phyloP scores from a whole-genome alignment of 2,888 invertebrate genomes.

The Euphydryas editha region DNA sequence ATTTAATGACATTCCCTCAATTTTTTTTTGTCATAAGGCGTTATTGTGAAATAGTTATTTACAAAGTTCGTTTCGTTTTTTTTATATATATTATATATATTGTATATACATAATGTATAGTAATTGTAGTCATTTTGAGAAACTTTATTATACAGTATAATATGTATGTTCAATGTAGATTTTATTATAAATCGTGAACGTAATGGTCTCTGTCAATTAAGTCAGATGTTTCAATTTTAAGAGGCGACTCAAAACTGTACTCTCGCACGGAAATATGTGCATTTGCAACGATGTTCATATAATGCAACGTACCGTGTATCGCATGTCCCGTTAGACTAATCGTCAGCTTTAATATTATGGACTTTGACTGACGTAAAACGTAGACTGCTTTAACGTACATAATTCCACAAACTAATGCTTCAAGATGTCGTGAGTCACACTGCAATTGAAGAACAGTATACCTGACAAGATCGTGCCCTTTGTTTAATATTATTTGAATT shows the following conservation, averaged over 20 bases:
- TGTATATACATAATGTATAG: too few species aligned
- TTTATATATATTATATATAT: too few species aligned
- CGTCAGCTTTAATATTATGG: slow-evolving; percentile 31
- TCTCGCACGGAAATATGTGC: slow-evolving; percentile 28
- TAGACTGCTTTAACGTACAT: slow-evolving; percentile 4
- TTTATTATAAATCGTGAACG: slow-evolving; percentile 16
- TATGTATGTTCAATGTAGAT: background rate
- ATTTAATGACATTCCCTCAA: too few species aligned
- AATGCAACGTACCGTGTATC: slow-evolving; percentile 19
- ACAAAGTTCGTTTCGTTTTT: too few species aligned
- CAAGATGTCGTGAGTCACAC: slow-evolving; percentile 20
- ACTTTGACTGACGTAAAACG: slow-evolving; percentile 21
- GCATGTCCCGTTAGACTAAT: slow-evolving; percentile 33
- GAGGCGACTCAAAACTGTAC: slow-evolving; percentile 6
- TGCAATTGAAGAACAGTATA: background rate
- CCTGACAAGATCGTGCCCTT: background rate
- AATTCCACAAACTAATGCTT: slow-evolving; percentile 9
- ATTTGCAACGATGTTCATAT: slow-evolving; percentile 29
- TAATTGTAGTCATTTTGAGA: too few species aligned
- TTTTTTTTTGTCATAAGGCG: too few species aligned
- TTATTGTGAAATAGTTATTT: too few species aligned
- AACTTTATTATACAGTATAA: too few species aligned
- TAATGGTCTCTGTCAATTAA: slow-evolving; percentile 31
- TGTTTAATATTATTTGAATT: background rate
- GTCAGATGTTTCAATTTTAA: slow-evolving; percentile 11